These are phyloP conservation scores for Phenganax subtilis DNA, from an alignment of 92 coral and sea anemone genomes.

Conservation along the genomic window DNA sequence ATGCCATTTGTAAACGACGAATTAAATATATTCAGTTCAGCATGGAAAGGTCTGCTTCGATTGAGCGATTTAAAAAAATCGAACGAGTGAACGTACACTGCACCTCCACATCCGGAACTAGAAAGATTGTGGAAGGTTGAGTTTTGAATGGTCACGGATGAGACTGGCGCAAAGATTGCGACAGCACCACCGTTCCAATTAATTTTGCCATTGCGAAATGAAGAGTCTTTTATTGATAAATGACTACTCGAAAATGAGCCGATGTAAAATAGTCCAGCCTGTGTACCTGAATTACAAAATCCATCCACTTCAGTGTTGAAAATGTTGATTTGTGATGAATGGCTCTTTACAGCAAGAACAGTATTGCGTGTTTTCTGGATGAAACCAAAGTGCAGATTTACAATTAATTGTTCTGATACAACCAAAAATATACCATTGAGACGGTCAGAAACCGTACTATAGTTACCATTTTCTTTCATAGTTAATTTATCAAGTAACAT, in stretches of 20 bases:
- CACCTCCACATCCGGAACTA: slow-evolving; percentile 6
- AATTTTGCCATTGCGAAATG: neutral
- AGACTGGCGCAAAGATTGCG: neutral
- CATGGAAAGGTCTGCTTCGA: neutral
- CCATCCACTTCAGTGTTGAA: neutral
- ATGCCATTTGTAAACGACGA: slow-evolving; percentile 19
- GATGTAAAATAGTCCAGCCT: neutral
- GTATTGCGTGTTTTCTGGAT: slow-evolving; percentile 2
- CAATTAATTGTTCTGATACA: neutral
- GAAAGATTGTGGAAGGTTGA: slow-evolving; percentile 18
- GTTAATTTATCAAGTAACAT: neutral
- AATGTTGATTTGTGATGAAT: neutral
- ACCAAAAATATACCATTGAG: slow-evolving; percentile 7
- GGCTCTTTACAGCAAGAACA: neutral
- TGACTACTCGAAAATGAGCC: neutral
- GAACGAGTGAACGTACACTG: neutral
- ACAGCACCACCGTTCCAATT: slow-evolving; percentile 31
- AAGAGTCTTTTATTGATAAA: slow-evolving; percentile 22
- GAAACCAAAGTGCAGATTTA: neutral
- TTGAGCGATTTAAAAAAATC: neutral
- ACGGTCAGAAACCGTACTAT: neutral
- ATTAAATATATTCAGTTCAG: neutral
- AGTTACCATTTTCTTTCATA: slow-evolving; percentile 16
- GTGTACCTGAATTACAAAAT: slow-evolving; percentile 13
- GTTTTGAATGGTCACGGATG: neutral